phyloP scores from a whole-genome alignment of 2,888 invertebrate species.

The Flexamia atlantica region DNA sequence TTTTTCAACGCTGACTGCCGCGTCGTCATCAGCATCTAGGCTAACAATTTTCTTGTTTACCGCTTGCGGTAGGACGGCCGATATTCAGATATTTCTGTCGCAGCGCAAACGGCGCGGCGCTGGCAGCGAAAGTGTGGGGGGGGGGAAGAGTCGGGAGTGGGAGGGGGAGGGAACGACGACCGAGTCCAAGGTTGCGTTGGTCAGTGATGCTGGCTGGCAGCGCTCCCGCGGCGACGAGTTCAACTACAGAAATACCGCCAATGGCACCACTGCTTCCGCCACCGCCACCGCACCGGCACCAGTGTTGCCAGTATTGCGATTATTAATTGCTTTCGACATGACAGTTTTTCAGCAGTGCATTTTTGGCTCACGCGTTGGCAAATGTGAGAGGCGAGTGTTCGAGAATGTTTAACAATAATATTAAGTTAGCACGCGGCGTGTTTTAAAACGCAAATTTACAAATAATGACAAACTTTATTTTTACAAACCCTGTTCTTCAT shows the following conservation, averaged over 20 bases:
- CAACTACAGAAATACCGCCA: constrained; percentile 55
- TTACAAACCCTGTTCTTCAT: too few species aligned
- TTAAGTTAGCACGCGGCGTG: too few species aligned
- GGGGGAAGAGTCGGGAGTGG: too few species aligned
- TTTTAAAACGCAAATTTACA: too few species aligned
- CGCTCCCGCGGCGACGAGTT: constrained; percentile 49
- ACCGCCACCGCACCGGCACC: too few species aligned
- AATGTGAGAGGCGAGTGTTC: too few species aligned
- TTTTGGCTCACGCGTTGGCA: too few species aligned
- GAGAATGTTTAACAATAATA: too few species aligned
- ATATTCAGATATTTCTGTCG: background rate
- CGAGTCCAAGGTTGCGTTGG: constrained; percentile 64
- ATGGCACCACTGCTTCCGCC: constrained; percentile 49
- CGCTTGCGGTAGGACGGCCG: background rate
- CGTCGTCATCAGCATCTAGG: too few species aligned
- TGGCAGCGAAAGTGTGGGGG: constrained; percentile 39
- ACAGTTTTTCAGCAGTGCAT: background rate
- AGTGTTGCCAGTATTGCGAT: constrained; percentile 12
- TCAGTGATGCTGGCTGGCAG: constrained; percentile 65
- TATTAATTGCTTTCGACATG: constrained; percentile 14
- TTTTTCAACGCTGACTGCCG: too few species aligned
- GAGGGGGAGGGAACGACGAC: constrained; percentile 64
- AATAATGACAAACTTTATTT: too few species aligned
- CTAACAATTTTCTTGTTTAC: constrained; percentile 2
- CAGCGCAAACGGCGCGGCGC: background rate